phyloP scores from a whole-genome alignment of 2,797 vertebrate species.

The Anguilla pacifica region DNA sequence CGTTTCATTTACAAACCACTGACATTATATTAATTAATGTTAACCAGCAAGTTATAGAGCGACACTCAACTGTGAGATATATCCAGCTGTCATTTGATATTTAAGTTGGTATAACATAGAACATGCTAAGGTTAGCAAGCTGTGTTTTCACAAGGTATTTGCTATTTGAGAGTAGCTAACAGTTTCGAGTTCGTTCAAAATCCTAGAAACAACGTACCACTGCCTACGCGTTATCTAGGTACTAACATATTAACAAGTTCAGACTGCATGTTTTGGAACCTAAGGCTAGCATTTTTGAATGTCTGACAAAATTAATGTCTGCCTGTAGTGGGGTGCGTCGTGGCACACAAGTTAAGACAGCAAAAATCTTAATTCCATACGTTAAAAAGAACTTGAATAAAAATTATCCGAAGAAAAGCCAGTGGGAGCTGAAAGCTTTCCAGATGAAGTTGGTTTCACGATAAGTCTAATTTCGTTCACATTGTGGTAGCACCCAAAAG shows the following conservation, averaged over 20 bases:
- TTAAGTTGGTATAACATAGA: background rate
- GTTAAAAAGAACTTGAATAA: background rate
- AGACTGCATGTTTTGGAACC: background rate
- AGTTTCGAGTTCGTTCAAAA: background rate
- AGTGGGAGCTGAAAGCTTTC: background rate
- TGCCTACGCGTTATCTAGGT: too few species aligned
- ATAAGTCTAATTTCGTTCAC: constrained; percentile 8
- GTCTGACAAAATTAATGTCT: background rate
- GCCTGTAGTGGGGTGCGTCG: background rate
- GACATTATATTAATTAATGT: too few species aligned
- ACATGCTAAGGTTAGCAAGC: background rate
- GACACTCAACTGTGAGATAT: background rate
- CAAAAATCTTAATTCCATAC: background rate
- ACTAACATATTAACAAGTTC: too few species aligned
- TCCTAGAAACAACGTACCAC: background rate
- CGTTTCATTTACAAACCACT: background rate
- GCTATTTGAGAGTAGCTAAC: background rate
- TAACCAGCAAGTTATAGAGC: background rate
- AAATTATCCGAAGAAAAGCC: background rate
- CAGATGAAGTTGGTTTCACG: background rate
- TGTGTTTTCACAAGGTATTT: background rate
- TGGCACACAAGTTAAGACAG: background rate
- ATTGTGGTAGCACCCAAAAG: constrained; percentile 32
- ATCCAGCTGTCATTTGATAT: background rate
- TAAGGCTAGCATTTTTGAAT: background rate